These are phyloP conservation scores for Chironomus riparius DNA, from an alignment of 2,888 invertebrate species.

Conservation along the genomic window DNA sequence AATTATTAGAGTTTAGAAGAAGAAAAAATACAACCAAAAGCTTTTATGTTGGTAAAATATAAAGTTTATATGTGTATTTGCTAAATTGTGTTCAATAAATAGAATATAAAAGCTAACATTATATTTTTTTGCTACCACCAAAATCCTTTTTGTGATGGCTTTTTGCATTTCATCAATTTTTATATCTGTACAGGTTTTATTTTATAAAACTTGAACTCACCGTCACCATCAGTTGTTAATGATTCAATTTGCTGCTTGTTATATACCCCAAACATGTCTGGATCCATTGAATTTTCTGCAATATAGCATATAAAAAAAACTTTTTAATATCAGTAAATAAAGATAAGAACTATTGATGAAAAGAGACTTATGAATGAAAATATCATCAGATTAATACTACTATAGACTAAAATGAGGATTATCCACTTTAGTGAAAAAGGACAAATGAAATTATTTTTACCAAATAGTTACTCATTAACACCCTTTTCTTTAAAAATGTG, in stretches of 20 bases:
- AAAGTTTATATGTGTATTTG: too few species aligned
- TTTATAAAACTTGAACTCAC: slow-evolving; percentile 45
- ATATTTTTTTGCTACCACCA: neutral
- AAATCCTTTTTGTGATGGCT: neutral
- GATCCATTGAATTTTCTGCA: slow-evolving; percentile 41
- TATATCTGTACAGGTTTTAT: neutral
- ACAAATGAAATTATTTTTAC: too few species aligned
- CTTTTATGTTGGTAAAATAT: too few species aligned
- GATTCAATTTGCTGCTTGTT: slow-evolving; percentile 55
- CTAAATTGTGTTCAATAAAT: too few species aligned
- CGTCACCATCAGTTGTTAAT: slow-evolving; percentile 75
- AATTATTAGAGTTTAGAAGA: too few species aligned
- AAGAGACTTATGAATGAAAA: neutral
- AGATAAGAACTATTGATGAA: neutral
- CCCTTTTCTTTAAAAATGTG: too few species aligned
- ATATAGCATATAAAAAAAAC: slow-evolving; percentile 30
- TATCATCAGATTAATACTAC: too few species aligned
- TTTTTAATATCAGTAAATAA: slow-evolving; percentile 28
- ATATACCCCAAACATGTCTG: slow-evolving; percentile 48
- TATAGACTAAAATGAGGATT: too few species aligned
- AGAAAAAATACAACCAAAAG: too few species aligned
- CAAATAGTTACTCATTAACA: too few species aligned
- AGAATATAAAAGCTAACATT: neutral
- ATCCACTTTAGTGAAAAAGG: too few species aligned
- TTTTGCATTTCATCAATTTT: slow-evolving; percentile 6